Percentiles rank a stretch among this genome's conserved stretches.
These are phyloP conservation scores for Palythoa grandiflora DNA, from an alignment of 92 coral and sea anemone genomes.

Conservation along the genomic window DNA sequence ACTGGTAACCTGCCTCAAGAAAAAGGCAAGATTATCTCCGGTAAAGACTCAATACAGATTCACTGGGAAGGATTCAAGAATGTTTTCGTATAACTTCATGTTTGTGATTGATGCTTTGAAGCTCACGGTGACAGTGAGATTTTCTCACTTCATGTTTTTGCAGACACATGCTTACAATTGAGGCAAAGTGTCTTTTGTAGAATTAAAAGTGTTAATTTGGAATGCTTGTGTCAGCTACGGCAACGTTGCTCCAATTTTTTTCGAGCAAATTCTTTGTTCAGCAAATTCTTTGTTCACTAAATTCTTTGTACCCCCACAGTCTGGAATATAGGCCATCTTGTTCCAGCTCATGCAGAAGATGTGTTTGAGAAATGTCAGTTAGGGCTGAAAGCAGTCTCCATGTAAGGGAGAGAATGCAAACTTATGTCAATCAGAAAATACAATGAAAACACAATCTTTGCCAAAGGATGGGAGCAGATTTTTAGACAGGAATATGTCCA, in stretches of 20 bases:
- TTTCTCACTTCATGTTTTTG: conserved; percentile 71
- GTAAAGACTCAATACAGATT: conserved; percentile 57
- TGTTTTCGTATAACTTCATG: conserved; percentile 84
- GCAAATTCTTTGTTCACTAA: no score
- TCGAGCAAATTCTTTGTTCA: conserved; percentile 68
- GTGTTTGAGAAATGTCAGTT: conserved; percentile 65
- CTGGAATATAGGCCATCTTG: conserved; percentile 73
- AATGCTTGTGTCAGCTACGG: conserved; percentile 57
- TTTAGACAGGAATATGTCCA: conserved; percentile 72
- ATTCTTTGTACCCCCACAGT: conserved; percentile 73
- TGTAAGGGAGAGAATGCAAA: conserved; percentile 76
- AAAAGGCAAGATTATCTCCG: conserved; percentile 23
- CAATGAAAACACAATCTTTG: conserved; percentile 67
- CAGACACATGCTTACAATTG: conserved; percentile 73
- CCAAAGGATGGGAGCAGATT: conserved; percentile 71
- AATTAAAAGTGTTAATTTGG: conserved; percentile 60
- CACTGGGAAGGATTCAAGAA: conserved; percentile 83
- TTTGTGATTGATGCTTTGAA: conserved; percentile 66
- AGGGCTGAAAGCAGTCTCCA: conserved; percentile 73
- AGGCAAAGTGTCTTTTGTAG: conserved; percentile 79
- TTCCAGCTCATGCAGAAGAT: conserved; percentile 75
- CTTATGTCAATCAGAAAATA: conserved; percentile 66
- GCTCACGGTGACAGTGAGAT: conserved; percentile 64
- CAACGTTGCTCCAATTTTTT: conserved; percentile 69
- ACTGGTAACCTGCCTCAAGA: conserved; percentile 51